phyloP scores from a whole-genome alignment of 2,113 vertebrate genomes.

The Pampusana beccarii region DNA sequence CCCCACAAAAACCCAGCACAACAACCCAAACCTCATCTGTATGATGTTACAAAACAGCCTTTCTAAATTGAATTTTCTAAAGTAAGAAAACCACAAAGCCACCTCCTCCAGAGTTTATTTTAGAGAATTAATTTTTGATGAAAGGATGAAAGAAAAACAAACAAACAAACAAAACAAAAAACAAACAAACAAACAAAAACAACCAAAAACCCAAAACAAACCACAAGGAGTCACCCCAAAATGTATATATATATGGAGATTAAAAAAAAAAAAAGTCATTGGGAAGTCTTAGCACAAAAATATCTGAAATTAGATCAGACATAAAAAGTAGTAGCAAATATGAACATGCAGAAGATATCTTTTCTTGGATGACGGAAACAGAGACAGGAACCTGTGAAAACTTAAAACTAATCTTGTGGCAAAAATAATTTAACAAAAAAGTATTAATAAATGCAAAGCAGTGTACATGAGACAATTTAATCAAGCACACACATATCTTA shows the following conservation, averaged over 20 bases:
- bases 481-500: neutral
- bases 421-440: neutral
- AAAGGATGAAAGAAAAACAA: neutral
- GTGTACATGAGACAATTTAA: fast-evolving
- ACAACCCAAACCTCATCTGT: neutral
- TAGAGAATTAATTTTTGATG: neutral
- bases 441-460: neutral
- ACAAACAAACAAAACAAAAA: no score
- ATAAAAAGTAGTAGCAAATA: neutral
- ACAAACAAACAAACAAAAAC: no score
- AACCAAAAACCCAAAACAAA: no score
- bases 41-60: neutral
- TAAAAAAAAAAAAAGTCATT: neutral
- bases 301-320: neutral
- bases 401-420: neutral
- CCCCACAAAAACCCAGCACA: no score
- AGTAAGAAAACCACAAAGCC: neutral
- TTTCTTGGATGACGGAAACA: neutral
- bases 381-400: neutral
- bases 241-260: neutral
- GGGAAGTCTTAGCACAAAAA: neutral
- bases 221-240: neutral
- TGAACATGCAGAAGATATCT: neutral
- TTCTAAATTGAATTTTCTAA: neutral
- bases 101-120: neutral